These are phyloP conservation scores for Pyxicephalus adspersus DNA, from an alignment of 2,113 vertebrate genomes.

Conservation along the genomic window DNA sequence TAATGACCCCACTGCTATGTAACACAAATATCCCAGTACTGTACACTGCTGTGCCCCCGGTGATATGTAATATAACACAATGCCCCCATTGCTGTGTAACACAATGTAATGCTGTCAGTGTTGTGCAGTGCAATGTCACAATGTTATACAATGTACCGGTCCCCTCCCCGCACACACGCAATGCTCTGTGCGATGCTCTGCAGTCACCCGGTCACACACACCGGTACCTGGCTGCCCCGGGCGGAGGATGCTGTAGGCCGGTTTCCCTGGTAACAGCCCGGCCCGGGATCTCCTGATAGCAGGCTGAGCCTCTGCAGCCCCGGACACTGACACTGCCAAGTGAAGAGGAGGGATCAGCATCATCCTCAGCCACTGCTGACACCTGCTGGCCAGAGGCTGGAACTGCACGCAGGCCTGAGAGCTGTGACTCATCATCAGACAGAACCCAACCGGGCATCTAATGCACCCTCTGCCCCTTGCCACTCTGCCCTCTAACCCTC, in stretches of 20 bases:
- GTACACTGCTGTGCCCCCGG: no score
- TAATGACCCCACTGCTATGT: no score
- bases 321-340: conserved; percentile 5
- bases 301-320: not conserved
- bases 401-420: conserved; percentile 8
- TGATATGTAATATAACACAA: no score
- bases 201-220: not conserved
- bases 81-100: no score
- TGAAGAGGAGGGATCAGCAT: not conserved
- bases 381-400: not conserved
- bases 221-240: not conserved
- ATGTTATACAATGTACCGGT: no score
- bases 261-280: conserved; percentile 32
- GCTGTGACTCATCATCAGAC: conserved; percentile 11
- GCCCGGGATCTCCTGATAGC: no score
- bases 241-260: conserved; percentile 20
- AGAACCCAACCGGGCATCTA: not conserved
- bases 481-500: not conserved
- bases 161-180: not conserved
- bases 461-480: not conserved
- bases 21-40: no score
- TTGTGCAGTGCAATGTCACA: not conserved
- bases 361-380: not conserved
- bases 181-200: no score
- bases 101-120: no score